These are phyloP conservation scores for Rhamphomyia laevipes DNA, from an alignment of 2,888 invertebrate species.

Conservation along the genomic window DNA sequence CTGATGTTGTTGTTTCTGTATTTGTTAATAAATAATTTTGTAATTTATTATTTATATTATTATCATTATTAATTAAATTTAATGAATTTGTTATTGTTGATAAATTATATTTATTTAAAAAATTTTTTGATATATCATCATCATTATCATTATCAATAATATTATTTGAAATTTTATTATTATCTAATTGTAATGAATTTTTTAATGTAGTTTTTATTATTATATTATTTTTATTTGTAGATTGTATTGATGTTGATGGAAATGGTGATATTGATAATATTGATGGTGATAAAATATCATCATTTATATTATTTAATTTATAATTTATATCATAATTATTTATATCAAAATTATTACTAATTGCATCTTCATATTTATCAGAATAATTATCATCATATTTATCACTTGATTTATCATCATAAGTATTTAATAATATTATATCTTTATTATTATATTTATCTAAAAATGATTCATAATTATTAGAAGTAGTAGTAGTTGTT, in stretches of 20 bases:
- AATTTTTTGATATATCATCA: too few species aligned
- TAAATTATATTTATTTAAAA: too few species aligned
- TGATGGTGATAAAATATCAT: not conserved
- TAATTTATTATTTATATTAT: too few species aligned
- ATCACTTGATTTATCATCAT: not conserved
- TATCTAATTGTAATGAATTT: too few species aligned
- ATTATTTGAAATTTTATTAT: too few species aligned
- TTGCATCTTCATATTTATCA: slow-evolving; percentile 1
- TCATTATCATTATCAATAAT: too few species aligned
- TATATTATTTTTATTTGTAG: not conserved
- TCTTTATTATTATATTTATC: not conserved
- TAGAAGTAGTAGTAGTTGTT: not conserved
- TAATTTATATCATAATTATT: not conserved
- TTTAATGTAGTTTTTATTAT: not conserved
- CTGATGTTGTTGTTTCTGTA: slow-evolving; percentile 1
- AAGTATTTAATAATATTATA: not conserved
- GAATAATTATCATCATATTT: not conserved
- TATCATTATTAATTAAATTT: too few species aligned
- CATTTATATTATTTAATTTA: not conserved
- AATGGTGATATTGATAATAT: not conserved
- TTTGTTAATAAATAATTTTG: not conserved
- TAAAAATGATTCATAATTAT: not conserved
- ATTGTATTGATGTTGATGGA: not conserved
- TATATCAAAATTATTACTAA: not conserved
- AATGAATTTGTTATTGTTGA: too few species aligned